Evolutionary conservation across 2,888 invertebrate species (phyloP), one percentile per base, ranked within the genome.

Genomic region (Euphydryas editha): DNA sequence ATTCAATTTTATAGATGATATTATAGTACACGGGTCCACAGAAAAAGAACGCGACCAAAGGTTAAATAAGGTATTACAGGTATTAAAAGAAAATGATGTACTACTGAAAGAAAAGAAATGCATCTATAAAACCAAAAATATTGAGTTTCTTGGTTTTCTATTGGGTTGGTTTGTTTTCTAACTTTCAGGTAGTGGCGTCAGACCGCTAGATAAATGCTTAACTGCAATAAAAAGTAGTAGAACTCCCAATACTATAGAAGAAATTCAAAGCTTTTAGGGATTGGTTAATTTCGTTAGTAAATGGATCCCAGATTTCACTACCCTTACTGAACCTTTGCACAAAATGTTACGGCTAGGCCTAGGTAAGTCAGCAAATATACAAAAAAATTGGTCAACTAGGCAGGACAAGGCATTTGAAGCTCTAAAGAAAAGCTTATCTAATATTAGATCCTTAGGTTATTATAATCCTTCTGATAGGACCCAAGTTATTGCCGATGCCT

Each of bases 141-240:
- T 70, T 36, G 36, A 69, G 5, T 64, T 69, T 62, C 56, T 71
- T 0, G 69, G 69, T 1, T 62, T 66, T 20, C 58, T n/a, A n/a
- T n/a, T n/a, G n/a, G n/a, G n/a, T n/a, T n/a, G n/a, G n/a, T n/a
- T n/a, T n/a, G n/a, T n/a, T n/a, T n/a, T n/a, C n/a, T n/a, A 68
- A 56, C 59, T 84, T 37, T 71, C 77, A 11, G 10, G 65, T 15
- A 36, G 72, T 10, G 81, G 77, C 0, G 71, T 82, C 13, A 75
- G 72, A 62, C 80, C 82, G 17, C 71, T 76, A 20, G 62, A 66
- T 37, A 73, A 72, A 60, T 81, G 81, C 67, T 24, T 24, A 24
- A 24, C 24, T 17, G 18, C 17, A 39, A 39, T 39, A 39, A 39
- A 39, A 39, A 39, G 7, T 39, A 39, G 39, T 39, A 39, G 39